Evolutionary conservation across 2,888 invertebrate species (phyloP).

Genomic region (Machimus rusticus): DNA sequence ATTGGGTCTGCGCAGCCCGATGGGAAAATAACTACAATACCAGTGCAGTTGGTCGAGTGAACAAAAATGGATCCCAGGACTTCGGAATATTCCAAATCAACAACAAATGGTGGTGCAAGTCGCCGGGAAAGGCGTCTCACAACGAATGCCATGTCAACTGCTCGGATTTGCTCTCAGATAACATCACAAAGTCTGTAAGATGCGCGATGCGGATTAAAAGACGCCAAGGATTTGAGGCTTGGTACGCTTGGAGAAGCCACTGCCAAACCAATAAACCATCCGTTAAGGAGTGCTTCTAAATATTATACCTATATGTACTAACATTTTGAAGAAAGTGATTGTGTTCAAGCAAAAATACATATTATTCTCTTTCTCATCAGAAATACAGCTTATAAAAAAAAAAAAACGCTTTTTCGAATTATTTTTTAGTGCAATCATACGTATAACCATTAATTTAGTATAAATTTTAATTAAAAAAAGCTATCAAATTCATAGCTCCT

Average conservation of each 20-base stretch:
- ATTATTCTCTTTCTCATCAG: not conserved
- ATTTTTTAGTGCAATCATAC: too few species aligned
- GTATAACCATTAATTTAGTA: too few species aligned
- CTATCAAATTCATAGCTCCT: too few species aligned
- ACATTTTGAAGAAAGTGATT: not conserved
- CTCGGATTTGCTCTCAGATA: constrained; percentile 54
- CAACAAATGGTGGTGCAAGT: constrained; percentile 59
- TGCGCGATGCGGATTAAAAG: constrained; percentile 50
- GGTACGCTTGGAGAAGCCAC: constrained; percentile 50
- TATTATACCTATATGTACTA: not conserved
- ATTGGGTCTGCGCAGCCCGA: constrained; percentile 58
- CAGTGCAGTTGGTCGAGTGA: constrained; percentile 62
- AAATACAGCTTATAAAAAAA: not conserved
- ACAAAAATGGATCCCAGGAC: constrained; percentile 64
- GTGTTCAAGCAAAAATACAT: not conserved
- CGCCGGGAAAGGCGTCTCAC: constrained; percentile 52
- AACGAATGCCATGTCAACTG: constrained; percentile 59
- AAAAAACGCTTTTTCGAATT: too few species aligned
- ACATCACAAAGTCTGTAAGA: constrained; percentile 54
- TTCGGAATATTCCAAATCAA: constrained; percentile 62
- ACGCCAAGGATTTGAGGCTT: constrained; percentile 50
- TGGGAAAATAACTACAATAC: constrained; percentile 62
- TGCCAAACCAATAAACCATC: constrained; percentile 42
- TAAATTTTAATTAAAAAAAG: too few species aligned
- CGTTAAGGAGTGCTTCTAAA: not conserved